phyloP scores from a whole-genome alignment of 2,113 vertebrate genomes.

The Proteles cristata region DNA sequence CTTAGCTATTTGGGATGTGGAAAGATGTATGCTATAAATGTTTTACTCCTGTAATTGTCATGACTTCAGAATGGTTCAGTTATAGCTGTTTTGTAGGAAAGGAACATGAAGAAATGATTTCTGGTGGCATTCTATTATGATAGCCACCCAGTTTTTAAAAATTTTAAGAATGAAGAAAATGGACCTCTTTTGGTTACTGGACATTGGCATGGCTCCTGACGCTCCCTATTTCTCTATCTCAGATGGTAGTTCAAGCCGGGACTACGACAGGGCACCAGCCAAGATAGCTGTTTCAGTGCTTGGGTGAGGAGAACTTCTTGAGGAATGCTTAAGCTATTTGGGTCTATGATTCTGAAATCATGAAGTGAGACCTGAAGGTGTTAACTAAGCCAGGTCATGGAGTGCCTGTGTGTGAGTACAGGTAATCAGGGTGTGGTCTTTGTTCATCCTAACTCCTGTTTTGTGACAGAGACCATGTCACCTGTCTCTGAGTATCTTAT shows the following conservation, averaged over 20 bases:
- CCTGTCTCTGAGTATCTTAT: neutral
- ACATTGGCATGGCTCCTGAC: neutral
- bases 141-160: conserved; percentile 53
- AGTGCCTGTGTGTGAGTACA: neutral
- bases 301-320: neutral
- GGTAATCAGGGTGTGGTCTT: neutral
- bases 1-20: conserved; percentile 70
- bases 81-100: conserved; percentile 61
- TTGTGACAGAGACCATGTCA: neutral
- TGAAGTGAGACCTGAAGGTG: neutral
- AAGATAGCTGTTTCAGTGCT: neutral
- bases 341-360: neutral
- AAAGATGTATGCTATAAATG: conserved; percentile 71
- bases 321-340: neutral
- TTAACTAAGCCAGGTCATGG: neutral
- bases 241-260: neutral
- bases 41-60: conserved; percentile 71
- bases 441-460: neutral
- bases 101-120: conserved; percentile 50
- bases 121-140: conserved; percentile 25
- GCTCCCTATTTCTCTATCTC: neutral
- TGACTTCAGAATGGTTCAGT: conserved; percentile 71
- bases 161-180: conserved; percentile 9
- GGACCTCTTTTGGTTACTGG: neutral
- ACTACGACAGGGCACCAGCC: no score